These are phyloP conservation scores for Resseliella maxima DNA, from an alignment of 2,888 invertebrate genomes.

Conservation along the genomic window DNA sequence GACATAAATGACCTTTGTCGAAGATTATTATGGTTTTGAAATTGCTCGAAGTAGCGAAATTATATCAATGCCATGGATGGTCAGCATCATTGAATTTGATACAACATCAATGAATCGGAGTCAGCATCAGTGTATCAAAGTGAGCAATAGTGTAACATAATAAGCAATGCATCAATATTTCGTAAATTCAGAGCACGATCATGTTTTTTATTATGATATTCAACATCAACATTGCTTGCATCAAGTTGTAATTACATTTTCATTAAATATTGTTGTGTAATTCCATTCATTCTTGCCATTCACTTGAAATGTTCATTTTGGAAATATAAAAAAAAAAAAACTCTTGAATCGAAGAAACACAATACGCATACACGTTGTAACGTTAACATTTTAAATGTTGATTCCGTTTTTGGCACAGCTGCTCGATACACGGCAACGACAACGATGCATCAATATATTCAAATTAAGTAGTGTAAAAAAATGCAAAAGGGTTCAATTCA, in stretches of 20 bases:
- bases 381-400: background rate
- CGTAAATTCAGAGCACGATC: background rate
- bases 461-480: background rate
- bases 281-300: background rate
- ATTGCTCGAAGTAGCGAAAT: background rate
- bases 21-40: background rate
- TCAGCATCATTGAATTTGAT: background rate
- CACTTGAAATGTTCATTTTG: background rate
- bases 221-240: constrained; percentile 3
- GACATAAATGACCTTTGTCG: background rate
- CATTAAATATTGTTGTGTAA: background rate
- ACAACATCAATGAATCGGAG: no score
- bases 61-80: background rate
- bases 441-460: constrained; percentile 4
- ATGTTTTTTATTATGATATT: background rate
- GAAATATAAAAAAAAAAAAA: background rate
- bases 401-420: background rate
- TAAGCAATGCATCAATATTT: background rate
- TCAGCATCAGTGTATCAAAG: background rate
- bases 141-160: background rate
- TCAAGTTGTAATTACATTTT: background rate
- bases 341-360: no score
- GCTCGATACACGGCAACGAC: background rate
- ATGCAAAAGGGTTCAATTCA: background rate
- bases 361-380: background rate